Evolutionary conservation across 92 coral and sea anemone genomes (phyloP), one percentile per base, ranked within the genome.

Genomic region (Siderastrea radians): DNA sequence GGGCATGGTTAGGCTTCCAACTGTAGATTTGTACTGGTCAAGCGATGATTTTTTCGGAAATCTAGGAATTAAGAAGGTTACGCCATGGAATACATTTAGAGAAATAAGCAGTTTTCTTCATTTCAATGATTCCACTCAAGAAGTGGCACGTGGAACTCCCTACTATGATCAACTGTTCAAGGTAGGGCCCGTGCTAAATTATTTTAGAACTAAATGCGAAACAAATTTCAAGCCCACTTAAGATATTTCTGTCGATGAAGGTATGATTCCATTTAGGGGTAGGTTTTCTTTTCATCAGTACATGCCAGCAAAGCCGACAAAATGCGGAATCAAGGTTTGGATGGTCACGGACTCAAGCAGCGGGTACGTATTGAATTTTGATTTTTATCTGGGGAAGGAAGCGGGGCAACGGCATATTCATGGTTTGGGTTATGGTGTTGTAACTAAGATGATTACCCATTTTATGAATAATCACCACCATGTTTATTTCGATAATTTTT

Each of bases 301-400:
- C 16, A 52, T 76, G 81, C 81, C 81, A 5, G 64, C 81, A 8
- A 76, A 76, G 46, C 92, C 90, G 69, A 91, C 92, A 19, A 88
- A 91, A 73, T 91, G 87, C 58, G 91, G 93, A 64, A 92, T 89
- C 48, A 93, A 90, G 68, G 84, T 90, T 52, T 93, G 93, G 95
- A 93, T 90, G 91, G 83, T 89, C 38, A 89, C 93, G 2, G 89
- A 93, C 55, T 65, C 93, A 4, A 59, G 48, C 2, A 91, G 91
- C 77, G 88, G 96, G 3, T 94, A 80, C 77, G 91, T 93, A 26
- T 51, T 68, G 49, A 82, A 92, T 60, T 78, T 88, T 46, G 47
- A 74, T 16, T 88, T 89, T 17, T 94, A 92, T 83, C 68, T 81
- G 6, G 93, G 97, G 5, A 88, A 85, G 13, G 85, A 89, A 49